A percentile compares a stretch with the other conserved stretches of the same genome.
These are phyloP conservation scores for Nothura maculosa DNA, from an alignment of 2,797 vertebrate species.

Conservation along the genomic window DNA sequence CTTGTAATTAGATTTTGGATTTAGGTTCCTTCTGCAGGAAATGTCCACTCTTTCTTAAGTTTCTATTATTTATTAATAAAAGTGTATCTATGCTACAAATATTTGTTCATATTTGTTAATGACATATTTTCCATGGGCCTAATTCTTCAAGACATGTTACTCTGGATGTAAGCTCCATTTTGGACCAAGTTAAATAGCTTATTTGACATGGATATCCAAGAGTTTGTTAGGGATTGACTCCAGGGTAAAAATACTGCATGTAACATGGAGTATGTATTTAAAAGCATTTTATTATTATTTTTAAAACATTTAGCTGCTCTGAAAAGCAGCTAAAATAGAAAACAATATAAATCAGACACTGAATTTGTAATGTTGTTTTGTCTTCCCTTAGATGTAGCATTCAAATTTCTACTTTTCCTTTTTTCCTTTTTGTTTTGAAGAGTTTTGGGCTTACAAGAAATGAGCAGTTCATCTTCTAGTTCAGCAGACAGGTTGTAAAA, in stretches of 20 bases:
- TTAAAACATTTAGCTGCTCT: too few species aligned
- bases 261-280: background rate
- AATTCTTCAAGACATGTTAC: background rate
- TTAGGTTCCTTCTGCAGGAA: background rate
- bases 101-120: background rate
- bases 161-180: background rate
- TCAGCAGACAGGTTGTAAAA: background rate
- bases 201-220: background rate
- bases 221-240: background rate
- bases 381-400: background rate
- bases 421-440: background rate
- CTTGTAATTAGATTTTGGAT: background rate
- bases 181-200: background rate
- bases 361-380: background rate
- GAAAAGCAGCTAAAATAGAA: background rate
- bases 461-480: background rate
- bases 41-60: background rate
- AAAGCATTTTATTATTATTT: background rate
- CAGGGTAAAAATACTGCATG: background rate
- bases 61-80: background rate
- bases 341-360: background rate
- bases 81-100: background rate
- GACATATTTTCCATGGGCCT: background rate
- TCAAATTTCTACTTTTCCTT: background rate
- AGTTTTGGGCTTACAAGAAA: background rate